Conservation (phyloP, 2,113 vertebrate species). For the Paradoxurus hermaphroditus region DNA sequence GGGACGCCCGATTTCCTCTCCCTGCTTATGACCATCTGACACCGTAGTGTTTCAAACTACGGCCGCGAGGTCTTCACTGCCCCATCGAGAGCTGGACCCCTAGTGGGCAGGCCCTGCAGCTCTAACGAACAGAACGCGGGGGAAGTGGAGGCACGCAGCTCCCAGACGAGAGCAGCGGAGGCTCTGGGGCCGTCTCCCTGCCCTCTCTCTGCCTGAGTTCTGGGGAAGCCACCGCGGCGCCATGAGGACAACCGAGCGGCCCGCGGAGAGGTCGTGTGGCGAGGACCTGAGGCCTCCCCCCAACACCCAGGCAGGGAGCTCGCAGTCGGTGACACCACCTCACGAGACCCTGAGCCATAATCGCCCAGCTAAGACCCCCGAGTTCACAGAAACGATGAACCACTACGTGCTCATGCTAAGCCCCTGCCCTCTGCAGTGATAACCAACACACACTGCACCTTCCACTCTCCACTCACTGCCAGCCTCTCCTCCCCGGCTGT, state of each 20-base stretch:
- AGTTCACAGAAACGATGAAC: not conserved
- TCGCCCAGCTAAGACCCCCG: accelerated
- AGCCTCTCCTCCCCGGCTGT: not conserved
- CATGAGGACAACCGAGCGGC: not conserved
- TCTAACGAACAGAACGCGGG: accelerated
- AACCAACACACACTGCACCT: accelerated
- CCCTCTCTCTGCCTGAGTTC: not conserved
- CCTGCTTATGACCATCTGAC: not conserved
- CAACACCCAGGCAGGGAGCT: not conserved
- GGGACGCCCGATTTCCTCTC: not conserved
- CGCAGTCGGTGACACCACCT: no score
- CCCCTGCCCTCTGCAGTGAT: not conserved
- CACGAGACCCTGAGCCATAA: no score
- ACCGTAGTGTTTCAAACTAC: accelerated
- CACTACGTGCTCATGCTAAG: accelerated
- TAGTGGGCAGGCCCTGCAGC: no score
- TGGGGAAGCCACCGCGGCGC: accelerated
- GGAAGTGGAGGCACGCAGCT: accelerated
- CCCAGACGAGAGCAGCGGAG: accelerated
- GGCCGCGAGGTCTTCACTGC: not conserved
- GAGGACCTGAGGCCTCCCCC: no score
- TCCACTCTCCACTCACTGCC: not conserved
- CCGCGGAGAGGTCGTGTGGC: accelerated
- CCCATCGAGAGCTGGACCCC: not conserved
- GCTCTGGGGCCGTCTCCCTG: no score